These are phyloP conservation scores for Lasioglossum marginatum DNA, from an alignment of 2,888 invertebrate species.

Conservation along the genomic window DNA sequence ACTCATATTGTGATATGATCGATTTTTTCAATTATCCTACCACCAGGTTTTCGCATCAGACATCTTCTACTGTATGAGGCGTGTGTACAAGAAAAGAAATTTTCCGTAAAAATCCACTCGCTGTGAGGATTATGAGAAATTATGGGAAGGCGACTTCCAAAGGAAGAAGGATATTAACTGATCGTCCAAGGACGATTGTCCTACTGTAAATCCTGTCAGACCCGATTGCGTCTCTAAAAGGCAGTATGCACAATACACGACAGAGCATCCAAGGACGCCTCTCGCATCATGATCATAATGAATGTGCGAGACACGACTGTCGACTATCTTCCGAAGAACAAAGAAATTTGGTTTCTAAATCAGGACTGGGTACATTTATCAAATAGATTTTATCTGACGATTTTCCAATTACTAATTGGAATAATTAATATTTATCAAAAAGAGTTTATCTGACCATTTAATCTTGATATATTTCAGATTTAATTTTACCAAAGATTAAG, in stretches of 20 bases:
- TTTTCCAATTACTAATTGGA: not conserved
- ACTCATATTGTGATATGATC: no score
- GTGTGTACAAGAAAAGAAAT: not conserved
- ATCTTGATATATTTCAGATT: no score
- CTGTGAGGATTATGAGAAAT: not conserved
- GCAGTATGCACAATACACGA: not conserved
- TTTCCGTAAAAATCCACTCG: not conserved
- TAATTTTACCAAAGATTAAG: no score
- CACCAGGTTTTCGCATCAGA: no score
- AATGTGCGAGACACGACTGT: not conserved
- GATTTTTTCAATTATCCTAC: not conserved
- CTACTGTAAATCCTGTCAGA: not conserved
- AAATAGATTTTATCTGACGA: not conserved
- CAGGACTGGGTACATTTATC: not conserved
- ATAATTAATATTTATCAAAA: no score
- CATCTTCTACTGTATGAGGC: no score
- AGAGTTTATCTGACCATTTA: no score
- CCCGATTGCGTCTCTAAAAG: not conserved
- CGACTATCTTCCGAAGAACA: not conserved
- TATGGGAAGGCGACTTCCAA: not conserved
- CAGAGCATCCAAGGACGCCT: not conserved
- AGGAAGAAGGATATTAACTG: not conserved
- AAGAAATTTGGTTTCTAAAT: not conserved
- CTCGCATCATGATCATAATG: not conserved
- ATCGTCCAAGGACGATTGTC: constrained; percentile 3